Conservation (phyloP, 1,140 invertebrate genomes). For the Drosophila punjabiensis region DNA sequence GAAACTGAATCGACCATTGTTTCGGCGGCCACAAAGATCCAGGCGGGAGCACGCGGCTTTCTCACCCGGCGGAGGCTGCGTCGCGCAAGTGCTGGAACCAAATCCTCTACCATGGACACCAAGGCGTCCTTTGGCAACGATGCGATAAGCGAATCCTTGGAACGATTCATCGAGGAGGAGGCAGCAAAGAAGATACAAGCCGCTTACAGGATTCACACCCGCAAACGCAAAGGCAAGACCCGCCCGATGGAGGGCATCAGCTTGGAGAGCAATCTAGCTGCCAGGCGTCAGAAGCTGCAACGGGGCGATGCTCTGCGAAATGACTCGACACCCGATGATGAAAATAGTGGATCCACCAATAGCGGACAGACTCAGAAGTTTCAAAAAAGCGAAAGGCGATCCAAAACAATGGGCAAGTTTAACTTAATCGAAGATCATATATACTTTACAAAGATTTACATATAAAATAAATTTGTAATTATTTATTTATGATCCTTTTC, state of each 20-base stretch:
- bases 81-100: slow-evolving; percentile 71
- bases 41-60: slow-evolving; percentile 74
- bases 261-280: slow-evolving; percentile 65
- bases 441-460: background rate
- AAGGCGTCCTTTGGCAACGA: slow-evolving; percentile 82
- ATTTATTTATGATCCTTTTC: background rate
- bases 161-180: slow-evolving; percentile 79
- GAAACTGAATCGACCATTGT: slow-evolving; percentile 84
- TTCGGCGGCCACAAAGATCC: slow-evolving; percentile 78
- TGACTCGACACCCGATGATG: slow-evolving; percentile 78
- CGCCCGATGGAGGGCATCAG: slow-evolving; percentile 37
- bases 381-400: background rate
- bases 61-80: slow-evolving; percentile 65
- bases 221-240: slow-evolving; percentile 39
- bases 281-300: slow-evolving; percentile 72
- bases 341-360: slow-evolving; percentile 43
- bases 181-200: slow-evolving; percentile 72
- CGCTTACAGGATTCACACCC: slow-evolving; percentile 52
- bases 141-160: slow-evolving; percentile 80
- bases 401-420: slow-evolving; percentile 39
- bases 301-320: slow-evolving; percentile 78
- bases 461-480: background rate
- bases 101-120: slow-evolving; percentile 61
- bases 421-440: background rate
- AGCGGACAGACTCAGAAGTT: slow-evolving; percentile 8